Evolutionary conservation across 30 jellyfish, hydroid and myxozoan genomes (phyloP), one percentile per base, ranked within the genome.

Genomic region (Aurelia sp.): DNA sequence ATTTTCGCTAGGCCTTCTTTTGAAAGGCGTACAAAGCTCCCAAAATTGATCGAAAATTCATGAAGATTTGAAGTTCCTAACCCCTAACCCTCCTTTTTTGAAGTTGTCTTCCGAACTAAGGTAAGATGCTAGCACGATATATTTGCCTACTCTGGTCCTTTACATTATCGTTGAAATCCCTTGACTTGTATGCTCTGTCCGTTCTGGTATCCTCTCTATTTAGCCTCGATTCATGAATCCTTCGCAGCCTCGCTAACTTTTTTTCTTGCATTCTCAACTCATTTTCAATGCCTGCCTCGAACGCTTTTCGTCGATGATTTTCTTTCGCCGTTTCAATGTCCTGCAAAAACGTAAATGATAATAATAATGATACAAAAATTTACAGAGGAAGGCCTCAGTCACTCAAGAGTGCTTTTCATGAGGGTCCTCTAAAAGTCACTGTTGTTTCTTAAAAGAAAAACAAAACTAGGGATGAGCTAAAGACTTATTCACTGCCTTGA

Each of bases 71-170:
- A 8, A 2, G 5, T 40, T 40, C 51, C 51, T 40, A 40, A 8
- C 51, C 51, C 51, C 10, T 40, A 40, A 8, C 51, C 51, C 51
- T 3, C 67, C 1, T 58, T 58, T 17, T 0, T 59, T 59, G 24
- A 38, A 7, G 69, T 4, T 18, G 69, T 59, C 24, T 13, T n/a
- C 10, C 2, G 13, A 59, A 18, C 69, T 80, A 91, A 4, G 98
- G 98, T 18, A 91, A 75, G 20, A 91, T 80, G 63, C 71, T 72
- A 19, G 96, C 98, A 13, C 98, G 88, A 48, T 2, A 18, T 33
- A 59, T 72, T 20, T 81, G 90, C 58, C 70, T 44, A 13, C 84
- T 59, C 21, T 57, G 81, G 52, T 91, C 93, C 62, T 78, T 74
- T 17, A 91, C 98, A 59, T 91, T 80, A 3, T 78, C 78, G 67